phyloP scores from a whole-genome alignment of 2,113 vertebrate species.

The Pseudorasbora parva region DNA sequence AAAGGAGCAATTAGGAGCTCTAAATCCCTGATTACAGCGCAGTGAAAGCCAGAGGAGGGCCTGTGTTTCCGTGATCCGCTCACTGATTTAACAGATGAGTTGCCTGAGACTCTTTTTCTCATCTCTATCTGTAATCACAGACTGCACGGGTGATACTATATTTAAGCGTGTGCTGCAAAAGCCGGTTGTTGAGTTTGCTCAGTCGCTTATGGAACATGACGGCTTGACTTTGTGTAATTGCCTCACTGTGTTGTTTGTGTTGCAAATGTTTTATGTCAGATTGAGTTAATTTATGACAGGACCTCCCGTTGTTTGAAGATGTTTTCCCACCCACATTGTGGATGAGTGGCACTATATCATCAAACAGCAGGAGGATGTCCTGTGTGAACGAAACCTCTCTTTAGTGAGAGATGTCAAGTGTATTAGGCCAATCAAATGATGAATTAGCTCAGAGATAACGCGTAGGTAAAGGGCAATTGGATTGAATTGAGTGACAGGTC shows the following conservation, averaged over 20 bases:
- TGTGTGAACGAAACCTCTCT: too few species aligned
- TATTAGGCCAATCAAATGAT: background rate
- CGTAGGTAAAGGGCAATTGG: background rate
- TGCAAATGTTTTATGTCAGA: background rate
- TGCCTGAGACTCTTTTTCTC: slow-evolving; percentile 22
- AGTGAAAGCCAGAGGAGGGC: slow-evolving; percentile 48
- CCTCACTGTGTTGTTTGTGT: background rate
- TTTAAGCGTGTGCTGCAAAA: slow-evolving; percentile 48
- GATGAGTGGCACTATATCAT: background rate
- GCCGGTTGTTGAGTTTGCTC: background rate
- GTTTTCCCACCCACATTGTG: background rate
- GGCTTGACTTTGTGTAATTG: background rate
- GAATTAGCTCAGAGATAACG: background rate
- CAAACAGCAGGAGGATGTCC: background rate
- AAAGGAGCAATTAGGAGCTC: slow-evolving; percentile 52
- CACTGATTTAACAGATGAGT: slow-evolving; percentile 54
- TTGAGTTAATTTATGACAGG: background rate
- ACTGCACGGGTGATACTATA: slow-evolving; percentile 29
- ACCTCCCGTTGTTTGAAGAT: background rate
- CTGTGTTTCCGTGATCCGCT: slow-evolving; percentile 40
- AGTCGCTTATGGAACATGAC: background rate
- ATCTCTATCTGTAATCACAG: slow-evolving; percentile 44
- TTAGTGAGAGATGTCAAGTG: background rate
- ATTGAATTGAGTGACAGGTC: background rate
- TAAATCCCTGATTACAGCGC: slow-evolving; percentile 45